Evolutionary conservation across 2,113 vertebrate species (phyloP).

Genomic region (Callithrix jacchus): DNA sequence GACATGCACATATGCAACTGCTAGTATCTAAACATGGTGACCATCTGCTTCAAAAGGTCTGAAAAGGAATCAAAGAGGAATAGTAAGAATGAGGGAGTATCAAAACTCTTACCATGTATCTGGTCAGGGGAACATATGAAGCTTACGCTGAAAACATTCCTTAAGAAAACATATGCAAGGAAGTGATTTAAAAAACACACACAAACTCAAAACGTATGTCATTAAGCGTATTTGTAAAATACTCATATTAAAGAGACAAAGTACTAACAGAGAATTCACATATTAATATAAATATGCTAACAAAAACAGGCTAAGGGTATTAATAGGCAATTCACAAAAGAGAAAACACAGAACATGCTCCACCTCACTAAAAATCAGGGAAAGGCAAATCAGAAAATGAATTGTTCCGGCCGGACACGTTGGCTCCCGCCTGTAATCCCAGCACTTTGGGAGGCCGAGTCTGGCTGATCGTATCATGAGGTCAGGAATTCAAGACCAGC

Average conservation of each 20-base stretch:
- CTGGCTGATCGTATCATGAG: neutral
- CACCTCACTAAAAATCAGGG: neutral
- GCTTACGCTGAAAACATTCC: neutral
- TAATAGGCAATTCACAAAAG: neutral
- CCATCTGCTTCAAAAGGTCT: conserved; percentile 62
- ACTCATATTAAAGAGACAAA: neutral
- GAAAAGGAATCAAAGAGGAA: conserved; percentile 42
- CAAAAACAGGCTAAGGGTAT: neutral
- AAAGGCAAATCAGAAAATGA: neutral
- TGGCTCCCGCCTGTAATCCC: neutral
- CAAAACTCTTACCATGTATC: neutral
- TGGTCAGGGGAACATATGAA: neutral
- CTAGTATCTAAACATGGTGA: conserved; percentile 75
- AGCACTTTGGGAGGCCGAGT: neutral
- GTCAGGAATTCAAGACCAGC: neutral
- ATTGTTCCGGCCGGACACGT: too few species aligned
- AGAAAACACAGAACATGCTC: neutral
- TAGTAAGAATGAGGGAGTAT: neutral
- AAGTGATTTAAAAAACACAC: neutral
- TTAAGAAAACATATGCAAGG: neutral
- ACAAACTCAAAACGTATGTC: neutral
- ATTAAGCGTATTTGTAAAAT: neutral
- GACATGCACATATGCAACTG: conserved; percentile 58
- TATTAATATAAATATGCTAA: neutral
- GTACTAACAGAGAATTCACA: neutral